Conservation (phyloP, 2,113 vertebrate genomes). For the Brachypodius melanocephalos region DNA sequence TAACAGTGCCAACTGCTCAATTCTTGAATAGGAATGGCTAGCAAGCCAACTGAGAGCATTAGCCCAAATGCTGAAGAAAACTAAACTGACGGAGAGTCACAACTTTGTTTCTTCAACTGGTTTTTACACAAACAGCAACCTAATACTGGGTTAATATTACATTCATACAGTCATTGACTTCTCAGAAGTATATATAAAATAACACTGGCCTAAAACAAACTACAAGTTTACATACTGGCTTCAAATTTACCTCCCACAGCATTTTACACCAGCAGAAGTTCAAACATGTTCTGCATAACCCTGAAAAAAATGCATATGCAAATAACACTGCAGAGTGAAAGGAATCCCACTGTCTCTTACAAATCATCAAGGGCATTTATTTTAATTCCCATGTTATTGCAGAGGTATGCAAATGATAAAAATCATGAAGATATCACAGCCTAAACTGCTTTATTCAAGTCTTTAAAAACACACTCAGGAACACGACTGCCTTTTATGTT, state of each 20-base stretch:
- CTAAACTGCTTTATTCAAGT: background rate
- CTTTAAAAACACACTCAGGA: background rate
- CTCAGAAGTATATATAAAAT: background rate
- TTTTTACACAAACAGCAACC: background rate
- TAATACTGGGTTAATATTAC: background rate
- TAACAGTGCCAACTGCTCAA: background rate
- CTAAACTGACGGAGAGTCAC: background rate
- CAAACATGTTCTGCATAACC: background rate
- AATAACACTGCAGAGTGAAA: background rate
- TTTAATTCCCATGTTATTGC: background rate
- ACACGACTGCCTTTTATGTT: background rate
- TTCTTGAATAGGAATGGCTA: background rate
- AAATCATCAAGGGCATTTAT: constrained; percentile 24
- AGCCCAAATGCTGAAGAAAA: background rate
- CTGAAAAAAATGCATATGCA: background rate
- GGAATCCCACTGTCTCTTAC: background rate
- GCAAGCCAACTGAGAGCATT: background rate
- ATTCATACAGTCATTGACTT: background rate
- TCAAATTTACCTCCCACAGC: background rate
- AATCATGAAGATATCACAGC: background rate
- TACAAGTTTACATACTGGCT: background rate
- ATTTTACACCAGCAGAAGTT: constrained; percentile 3
- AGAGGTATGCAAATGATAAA: background rate
- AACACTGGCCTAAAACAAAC: background rate
- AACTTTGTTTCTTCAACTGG: background rate